Evolutionary conservation across 1,140 invertebrate species (phyloP), one percentile per base, ranked within the genome.

Genomic region (Limonius californicus): DNA sequence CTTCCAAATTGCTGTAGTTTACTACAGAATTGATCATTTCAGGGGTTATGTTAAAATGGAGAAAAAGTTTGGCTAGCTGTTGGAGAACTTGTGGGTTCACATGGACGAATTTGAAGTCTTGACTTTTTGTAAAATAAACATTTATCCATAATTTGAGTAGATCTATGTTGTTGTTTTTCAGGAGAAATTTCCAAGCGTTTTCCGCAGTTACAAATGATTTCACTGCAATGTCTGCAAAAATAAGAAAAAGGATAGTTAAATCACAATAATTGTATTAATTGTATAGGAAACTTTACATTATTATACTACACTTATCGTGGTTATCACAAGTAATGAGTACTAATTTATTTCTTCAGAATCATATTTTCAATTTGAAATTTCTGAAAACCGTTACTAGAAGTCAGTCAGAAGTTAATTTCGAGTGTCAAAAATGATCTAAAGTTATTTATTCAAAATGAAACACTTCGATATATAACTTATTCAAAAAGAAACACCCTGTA

Each of bases 61-160:
- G 70, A 87, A 83, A 39, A 80, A 72, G 15, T 74, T 72, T 58
- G 80, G 76, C 45, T 83, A 70, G 57, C 76, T 76, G 27, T 79
- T 76, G 19, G 78, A 42, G 83, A 68, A 59, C 76, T 76, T 30
- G 79, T 76, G 21, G 79, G 79, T 72, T 77, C 23, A 78, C 75
- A 58, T 77, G 71, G 69, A 76, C 72, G 66, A 76, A 78, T 54
- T 72, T 45, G 45, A 39, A 11, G 2, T 21, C 75, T 15, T 76
- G 69, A 59, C 77, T 75, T 50, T 77, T 77, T 54, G 78, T 77
- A 70, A 78, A 82, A 43, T 67, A 64, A 8, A 76, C 68, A 66
- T 80, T 78, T 21, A 83, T 81, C 82, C 83, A 84, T 42, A 76
- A 74, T 58, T 79, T 75, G 21, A 84, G 62, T 54, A 82, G 73